phyloP scores from a whole-genome alignment of 2,888 invertebrate genomes.

The Lithophane ornitopus region DNA sequence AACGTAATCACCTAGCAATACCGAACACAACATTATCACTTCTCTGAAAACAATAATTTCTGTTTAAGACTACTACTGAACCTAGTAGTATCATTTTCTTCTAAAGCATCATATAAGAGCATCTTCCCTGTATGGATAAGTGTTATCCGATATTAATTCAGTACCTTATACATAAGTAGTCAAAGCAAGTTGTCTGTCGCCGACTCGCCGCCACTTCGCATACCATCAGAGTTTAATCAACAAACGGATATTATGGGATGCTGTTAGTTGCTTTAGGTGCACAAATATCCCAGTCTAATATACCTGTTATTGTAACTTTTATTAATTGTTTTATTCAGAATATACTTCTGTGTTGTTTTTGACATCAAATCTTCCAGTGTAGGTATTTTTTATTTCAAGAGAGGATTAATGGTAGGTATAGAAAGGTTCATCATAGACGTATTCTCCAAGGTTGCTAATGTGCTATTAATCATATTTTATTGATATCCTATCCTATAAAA shows the following conservation, averaged over 20 bases:
- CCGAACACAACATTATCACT: conserved; percentile 10
- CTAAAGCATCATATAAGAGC: not conserved
- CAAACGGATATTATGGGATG: conserved; percentile 70
- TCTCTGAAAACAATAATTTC: conserved; percentile 8
- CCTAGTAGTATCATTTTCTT: not conserved
- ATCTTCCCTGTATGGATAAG: conserved; percentile 5
- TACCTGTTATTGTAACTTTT: not conserved
- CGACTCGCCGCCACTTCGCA: conserved; percentile 8
- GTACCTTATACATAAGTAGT: conserved; percentile 36
- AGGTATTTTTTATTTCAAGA: not conserved
- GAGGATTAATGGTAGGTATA: not conserved
- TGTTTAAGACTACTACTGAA: not conserved
- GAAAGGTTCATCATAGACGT: not conserved
- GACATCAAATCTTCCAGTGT: not conserved
- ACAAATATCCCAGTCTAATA: conserved; percentile 13
- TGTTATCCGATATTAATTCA: conserved; percentile 40
- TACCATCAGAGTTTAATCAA: conserved; percentile 65
- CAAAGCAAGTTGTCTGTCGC: conserved; percentile 55
- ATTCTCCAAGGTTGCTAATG: conserved; percentile 2
- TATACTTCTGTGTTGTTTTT: not conserved
- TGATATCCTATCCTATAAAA: conserved; percentile 32
- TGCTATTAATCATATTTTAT: conserved; percentile 20
- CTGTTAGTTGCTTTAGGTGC: conserved; percentile 25
- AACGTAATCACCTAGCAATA: not conserved
- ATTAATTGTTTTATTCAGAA: not conserved